Evolutionary conservation across 1,140 invertebrate species (phyloP), one percentile per base, ranked within the genome.

Genomic region (Ptiloglossa arizonensis): DNA sequence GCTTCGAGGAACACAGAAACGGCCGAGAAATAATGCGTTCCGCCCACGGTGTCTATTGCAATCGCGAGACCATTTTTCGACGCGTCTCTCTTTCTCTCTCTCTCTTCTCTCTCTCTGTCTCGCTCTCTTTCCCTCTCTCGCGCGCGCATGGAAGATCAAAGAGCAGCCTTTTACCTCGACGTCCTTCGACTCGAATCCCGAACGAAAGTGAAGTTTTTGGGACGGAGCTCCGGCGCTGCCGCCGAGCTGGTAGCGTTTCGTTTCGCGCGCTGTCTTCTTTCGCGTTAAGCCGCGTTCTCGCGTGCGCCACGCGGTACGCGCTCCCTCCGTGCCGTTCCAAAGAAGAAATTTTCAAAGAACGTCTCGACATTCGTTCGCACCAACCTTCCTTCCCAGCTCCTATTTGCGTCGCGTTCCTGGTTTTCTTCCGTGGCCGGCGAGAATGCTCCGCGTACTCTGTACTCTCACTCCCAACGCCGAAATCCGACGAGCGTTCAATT

Each of bases 1-100:
- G 66, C 63, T 84, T 83, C 82, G 76, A 35, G 76, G 82, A 84
- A 84, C 72, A 76, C 67, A 80, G 82, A 84, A 83, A 75, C 74
- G 46, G 29, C 48, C 27, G 70, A 79, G 70, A 62, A 69, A 59
- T 76, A 69, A 76, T 54, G 44, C 66, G 73, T 76, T 59, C 72
- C 72, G 72, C 72, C 72, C 63, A 75, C 72, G 72, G 52, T 68
- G 63, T 75, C 72, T 59, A 75, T 68, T 48, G 72, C 72, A 46
- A 59, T 66, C 60, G 27, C 56, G 27, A 44, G 62, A 41, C n/a
- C 52, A 38, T 68, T 75, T 68, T 75, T 75, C 22, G 50, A 66
- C 38, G 38, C 27, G 17, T 6, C 24, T 24, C 44, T 17, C n/a
- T 52, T 24, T 35, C 27, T 17, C 6, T 38, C 38, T 35, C 24